A percentile compares a stretch with the other conserved stretches of the same genome.
These are phyloP conservation scores for Propithecus coquereli DNA, from an alignment of 2,113 vertebrate species.

Conservation along the genomic window DNA sequence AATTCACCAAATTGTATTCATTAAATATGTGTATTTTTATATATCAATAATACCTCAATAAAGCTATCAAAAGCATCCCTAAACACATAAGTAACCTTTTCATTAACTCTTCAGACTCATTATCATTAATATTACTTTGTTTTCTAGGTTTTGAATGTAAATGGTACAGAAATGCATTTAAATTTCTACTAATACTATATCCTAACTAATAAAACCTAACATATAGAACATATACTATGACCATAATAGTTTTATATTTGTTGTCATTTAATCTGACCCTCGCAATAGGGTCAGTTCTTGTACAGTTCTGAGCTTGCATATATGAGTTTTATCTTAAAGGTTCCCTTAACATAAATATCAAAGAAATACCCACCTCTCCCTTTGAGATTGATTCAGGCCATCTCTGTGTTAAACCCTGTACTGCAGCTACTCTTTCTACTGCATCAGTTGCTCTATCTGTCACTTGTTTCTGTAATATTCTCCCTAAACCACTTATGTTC, in stretches of 20 bases:
- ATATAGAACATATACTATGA: background rate
- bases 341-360: background rate
- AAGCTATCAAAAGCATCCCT: background rate
- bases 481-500: background rate
- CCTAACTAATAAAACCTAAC: background rate
- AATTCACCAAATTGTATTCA: background rate
- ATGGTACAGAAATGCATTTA: background rate
- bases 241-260: background rate
- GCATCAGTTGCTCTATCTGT: background rate
- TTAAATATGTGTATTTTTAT: background rate
- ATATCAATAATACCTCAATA: background rate
- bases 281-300: background rate
- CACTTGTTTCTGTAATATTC: background rate
- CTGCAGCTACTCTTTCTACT: background rate
- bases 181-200: background rate
- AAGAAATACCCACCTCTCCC: background rate
- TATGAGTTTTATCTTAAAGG: conserved; percentile 2
- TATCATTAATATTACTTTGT: background rate
- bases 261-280: background rate
- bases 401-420: background rate
- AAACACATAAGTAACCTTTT: background rate
- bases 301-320: background rate
- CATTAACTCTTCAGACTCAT: background rate
- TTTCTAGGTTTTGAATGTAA: conserved; percentile 9
- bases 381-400: background rate